These are phyloP conservation scores for Chrosomus eos DNA, from an alignment of 2,797 vertebrate genomes.

Conservation along the genomic window DNA sequence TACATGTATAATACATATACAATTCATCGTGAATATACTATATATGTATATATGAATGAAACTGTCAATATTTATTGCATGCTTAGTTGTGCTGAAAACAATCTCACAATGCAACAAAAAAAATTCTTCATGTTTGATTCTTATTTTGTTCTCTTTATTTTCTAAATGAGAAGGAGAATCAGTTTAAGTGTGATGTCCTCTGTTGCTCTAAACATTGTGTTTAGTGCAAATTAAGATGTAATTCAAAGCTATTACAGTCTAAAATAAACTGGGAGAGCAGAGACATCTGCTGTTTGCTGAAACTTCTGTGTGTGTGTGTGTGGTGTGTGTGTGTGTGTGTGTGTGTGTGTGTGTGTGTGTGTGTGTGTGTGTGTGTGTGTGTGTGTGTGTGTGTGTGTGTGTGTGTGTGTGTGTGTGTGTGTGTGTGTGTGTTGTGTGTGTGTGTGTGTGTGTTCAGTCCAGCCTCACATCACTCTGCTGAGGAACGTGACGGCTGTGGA, in stretches of 20 bases:
- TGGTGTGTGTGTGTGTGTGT: no score
- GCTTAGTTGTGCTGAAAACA: no score
- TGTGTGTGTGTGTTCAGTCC: constrained; percentile 81
- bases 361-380: no score
- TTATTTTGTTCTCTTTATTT: not conserved
- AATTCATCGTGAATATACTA: no score
- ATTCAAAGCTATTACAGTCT: not conserved
- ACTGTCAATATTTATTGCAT: no score
- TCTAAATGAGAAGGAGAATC: not conserved
- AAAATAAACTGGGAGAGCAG: not conserved
- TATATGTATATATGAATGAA: no score
- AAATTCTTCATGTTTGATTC: not conserved
- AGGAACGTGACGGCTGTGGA: constrained; percentile 92
- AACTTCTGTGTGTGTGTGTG: no score
- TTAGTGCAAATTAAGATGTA: not conserved
- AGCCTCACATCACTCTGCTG: constrained; percentile 94
- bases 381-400: no score
- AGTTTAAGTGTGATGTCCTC: not conserved
- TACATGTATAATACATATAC: no score
- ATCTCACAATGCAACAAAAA: no score
- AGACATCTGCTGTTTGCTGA: not conserved
- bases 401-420: no score
- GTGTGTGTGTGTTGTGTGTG: not conserved
- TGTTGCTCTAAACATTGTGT: not conserved
- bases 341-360: no score